Percentiles rank a stretch among this genome's conserved stretches.
Conservation (phyloP, 2,888 invertebrate genomes). For the Drosophila maculinotata region DNA sequence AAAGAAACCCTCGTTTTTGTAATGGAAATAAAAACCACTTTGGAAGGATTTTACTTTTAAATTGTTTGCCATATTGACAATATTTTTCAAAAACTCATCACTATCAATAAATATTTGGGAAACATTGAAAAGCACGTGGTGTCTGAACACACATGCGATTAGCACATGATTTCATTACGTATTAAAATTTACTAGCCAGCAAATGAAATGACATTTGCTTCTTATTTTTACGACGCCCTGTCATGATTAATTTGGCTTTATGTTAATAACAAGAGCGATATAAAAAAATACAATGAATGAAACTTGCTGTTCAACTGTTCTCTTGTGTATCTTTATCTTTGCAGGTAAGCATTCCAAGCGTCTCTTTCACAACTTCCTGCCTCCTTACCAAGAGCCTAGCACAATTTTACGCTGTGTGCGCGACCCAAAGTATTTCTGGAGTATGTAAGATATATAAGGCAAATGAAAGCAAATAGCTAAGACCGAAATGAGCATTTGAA, state of each 20-base stretch:
- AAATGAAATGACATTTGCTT: constrained; percentile 14
- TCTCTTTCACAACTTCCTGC: background rate
- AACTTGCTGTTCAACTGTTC: constrained; percentile 32
- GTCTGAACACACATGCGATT: constrained; percentile 18
- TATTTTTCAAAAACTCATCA: background rate
- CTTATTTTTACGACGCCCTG: constrained; percentile 49
- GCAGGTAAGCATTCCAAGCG: constrained; percentile 61
- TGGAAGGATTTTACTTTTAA: too few relatives aligned
- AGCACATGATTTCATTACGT: constrained; percentile 42
- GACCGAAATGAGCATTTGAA: constrained; percentile 27
- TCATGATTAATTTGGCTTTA: constrained; percentile 68
- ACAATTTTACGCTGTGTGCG: constrained; percentile 64
- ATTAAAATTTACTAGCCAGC: constrained; percentile 31
- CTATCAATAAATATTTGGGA: background rate
- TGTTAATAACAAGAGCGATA: constrained; percentile 29
- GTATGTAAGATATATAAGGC: constrained; percentile 31
- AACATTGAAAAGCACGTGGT: background rate
- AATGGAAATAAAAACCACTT: too few relatives aligned
- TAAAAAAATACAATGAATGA: constrained; percentile 9
- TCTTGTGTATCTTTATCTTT: constrained; percentile 46
- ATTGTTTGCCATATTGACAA: too few relatives aligned
- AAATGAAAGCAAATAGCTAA: constrained; percentile 66
- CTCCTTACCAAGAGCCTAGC: constrained; percentile 7
- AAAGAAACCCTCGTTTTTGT: too few relatives aligned
- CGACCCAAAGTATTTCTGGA: constrained; percentile 31